Conservation (phyloP, 2,113 vertebrate genomes). For the Microtus montanus region DNA sequence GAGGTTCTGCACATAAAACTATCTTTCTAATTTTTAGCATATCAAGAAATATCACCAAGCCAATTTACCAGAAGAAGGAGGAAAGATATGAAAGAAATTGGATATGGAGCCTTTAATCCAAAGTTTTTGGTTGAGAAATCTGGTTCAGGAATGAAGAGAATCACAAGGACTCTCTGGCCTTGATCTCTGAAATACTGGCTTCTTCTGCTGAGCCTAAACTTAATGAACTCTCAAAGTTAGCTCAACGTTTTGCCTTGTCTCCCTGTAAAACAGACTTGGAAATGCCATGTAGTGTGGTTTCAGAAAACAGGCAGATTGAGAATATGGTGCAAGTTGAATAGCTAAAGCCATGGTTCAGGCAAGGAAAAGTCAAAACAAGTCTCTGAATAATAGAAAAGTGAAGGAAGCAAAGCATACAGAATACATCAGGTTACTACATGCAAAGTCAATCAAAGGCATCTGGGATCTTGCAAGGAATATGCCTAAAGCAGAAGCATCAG, state of each 20-base stretch:
- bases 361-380: neutral
- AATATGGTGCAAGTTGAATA: neutral
- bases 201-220: neutral
- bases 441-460: neutral
- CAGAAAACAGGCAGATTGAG: neutral
- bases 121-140: neutral
- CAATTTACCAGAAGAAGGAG: neutral
- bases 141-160: neutral
- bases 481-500: fast-evolving
- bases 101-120: neutral
- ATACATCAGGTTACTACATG: neutral
- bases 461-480: neutral
- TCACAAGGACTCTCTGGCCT: fast-evolving
- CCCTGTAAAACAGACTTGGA: neutral
- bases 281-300: neutral
- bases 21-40: neutral
- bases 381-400: neutral
- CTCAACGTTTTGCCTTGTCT: neutral
- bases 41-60: neutral
- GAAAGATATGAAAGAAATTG: neutral
- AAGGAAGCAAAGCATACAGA: neutral
- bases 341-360: neutral
- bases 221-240: neutral
- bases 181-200: neutral
- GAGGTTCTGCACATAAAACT: slow-evolving; percentile 7